Conservation (phyloP, 2,888 invertebrate genomes). For the Andrena minutula region DNA sequence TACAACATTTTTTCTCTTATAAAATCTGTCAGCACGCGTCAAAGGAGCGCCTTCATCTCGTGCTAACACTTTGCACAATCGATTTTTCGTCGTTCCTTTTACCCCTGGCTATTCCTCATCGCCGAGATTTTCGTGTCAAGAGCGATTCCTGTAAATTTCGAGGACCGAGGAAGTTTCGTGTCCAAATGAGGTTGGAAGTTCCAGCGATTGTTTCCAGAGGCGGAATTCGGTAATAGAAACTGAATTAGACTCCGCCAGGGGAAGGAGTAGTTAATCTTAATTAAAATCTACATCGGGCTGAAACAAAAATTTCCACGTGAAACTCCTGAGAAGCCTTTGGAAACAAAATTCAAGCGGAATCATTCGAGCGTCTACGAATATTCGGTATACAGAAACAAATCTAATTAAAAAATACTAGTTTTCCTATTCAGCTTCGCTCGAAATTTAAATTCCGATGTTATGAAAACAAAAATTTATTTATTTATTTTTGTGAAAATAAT, state of each 20-base stretch:
- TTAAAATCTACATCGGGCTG: conserved; percentile 9
- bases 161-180: conserved; percentile 17
- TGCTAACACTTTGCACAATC: neutral
- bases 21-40: neutral
- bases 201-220: conserved; percentile 15
- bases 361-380: neutral
- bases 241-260: conserved; percentile 2
- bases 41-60: neutral
- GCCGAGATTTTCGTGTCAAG: conserved; percentile 13
- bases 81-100: neutral
- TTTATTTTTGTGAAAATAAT: too few relatives aligned
- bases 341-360: neutral
- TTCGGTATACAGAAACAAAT: neutral
- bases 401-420: neutral
- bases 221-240: conserved; percentile 17
- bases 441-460: too few relatives aligned
- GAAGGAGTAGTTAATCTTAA: conserved; percentile 29
- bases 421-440: too few relatives aligned
- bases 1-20: neutral
- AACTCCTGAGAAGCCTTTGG: neutral
- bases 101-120: neutral
- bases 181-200: conserved; percentile 10
- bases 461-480: too few relatives aligned
- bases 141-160: conserved; percentile 18
- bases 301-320: neutral